These are phyloP conservation scores for Araneus ventricosus DNA, from an alignment of 1,140 invertebrate genomes.

Conservation along the genomic window DNA sequence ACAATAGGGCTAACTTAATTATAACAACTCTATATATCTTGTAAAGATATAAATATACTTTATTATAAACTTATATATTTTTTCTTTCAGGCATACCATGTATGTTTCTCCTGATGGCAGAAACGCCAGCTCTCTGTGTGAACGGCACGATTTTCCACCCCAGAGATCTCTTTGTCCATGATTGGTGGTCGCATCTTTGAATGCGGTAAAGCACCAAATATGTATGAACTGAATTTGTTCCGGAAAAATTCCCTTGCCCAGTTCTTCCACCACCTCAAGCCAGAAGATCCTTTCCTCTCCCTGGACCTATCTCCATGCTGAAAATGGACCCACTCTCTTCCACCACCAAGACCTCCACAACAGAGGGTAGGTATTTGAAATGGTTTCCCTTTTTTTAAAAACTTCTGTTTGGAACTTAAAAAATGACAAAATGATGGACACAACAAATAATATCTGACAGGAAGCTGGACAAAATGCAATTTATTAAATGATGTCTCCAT, in stretches of 20 bases:
- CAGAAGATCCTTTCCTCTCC: constrained; percentile 46
- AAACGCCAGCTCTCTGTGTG: constrained; percentile 72
- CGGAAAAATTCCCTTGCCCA: constrained; percentile 67
- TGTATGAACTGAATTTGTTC: constrained; percentile 69
- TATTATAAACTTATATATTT: too few species aligned
- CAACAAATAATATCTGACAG: too few species aligned
- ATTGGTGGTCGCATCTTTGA: constrained; percentile 75
- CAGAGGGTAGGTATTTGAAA: constrained; percentile 1
- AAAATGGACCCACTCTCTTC: neutral
- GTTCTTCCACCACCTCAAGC: constrained; percentile 48
- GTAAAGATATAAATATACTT: too few species aligned
- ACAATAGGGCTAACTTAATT: too few species aligned
- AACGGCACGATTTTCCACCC: constrained; percentile 75
- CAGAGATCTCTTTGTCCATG: constrained; percentile 67
- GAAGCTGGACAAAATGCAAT: too few species aligned
- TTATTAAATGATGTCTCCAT: too few species aligned
- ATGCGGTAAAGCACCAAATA: constrained; percentile 43
- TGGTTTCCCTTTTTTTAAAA: neutral
- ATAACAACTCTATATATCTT: too few species aligned
- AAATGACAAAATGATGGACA: neutral
- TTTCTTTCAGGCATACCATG: constrained; percentile 71
- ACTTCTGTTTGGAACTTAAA: neutral
- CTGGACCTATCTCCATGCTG: constrained; percentile 41
- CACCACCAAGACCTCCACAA: neutral
- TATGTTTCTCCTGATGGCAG: constrained; percentile 75